Evolutionary conservation across 2,888 invertebrate genomes (phyloP), one percentile per base, ranked within the genome.

Genomic region (Cacoxenus indagator): DNA sequence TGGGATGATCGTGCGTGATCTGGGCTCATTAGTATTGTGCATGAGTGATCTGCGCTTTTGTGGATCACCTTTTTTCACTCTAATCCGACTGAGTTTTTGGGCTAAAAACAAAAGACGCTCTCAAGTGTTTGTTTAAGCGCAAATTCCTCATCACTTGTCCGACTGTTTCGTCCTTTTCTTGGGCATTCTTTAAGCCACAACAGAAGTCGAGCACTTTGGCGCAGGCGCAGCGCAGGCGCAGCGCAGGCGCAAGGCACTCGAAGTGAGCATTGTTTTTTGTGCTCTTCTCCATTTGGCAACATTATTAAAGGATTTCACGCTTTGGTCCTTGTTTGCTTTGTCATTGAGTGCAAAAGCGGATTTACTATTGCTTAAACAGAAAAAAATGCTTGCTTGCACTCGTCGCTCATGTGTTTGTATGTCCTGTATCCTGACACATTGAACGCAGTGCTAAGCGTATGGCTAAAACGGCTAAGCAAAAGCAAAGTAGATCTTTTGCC

Each of bases 241-340:
- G 67, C 71, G 67, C 71, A 62, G 54, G 68, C 64, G 69, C 65
- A 64, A 64, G 61, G 54, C 22, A 22, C 6, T 51, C 22, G 51
- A 51, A 19, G 3, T 31, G 4, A 9, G 31, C 27, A 4, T 57
- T 45, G 46, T 19, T 51, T 37, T n/a, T 37, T 65, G 51, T 22
- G 27, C 14, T 17, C 8, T 37, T 2, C 9, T 37, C 14, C 14
- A 14, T 24, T 51, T 51, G 45, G 59, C 46, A 27, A 31, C 27
- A 19, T 17, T 31, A 59, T 31, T 54, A 59, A 59, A 59, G 59
- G 59, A 59, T 59, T 31, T 59, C 22, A 6, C 51, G 19, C 51
- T 51, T 64, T 14, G n/a, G 46, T 3, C 9, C 37, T 43, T n/a
- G n/a, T n/a, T 24, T 24, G 62, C 17, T 27, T n/a, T 9, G 8